A percentile compares a stretch with the other conserved stretches of the same genome.
phyloP scores from a whole-genome alignment of 2,797 vertebrate genomes.

The Dendrocincla fuliginosa region DNA sequence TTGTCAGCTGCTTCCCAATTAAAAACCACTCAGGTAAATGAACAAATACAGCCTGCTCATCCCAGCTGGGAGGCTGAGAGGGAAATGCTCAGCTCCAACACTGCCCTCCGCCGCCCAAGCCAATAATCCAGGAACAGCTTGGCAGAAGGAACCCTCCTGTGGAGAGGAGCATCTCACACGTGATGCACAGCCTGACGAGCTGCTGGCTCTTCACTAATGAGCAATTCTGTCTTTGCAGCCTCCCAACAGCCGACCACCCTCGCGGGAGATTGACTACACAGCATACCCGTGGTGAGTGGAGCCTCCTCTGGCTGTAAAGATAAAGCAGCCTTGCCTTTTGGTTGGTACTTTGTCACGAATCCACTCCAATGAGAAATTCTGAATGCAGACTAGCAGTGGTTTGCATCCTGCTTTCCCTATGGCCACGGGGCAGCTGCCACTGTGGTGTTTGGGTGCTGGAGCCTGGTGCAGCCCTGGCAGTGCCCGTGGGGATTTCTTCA shows the following conservation, averaged over 20 bases:
- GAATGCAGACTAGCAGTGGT: rapidly evolving
- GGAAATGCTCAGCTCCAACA: neutral
- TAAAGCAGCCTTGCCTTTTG: rapidly evolving
- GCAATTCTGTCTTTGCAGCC: constrained; percentile 68
- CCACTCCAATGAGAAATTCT: rapidly evolving
- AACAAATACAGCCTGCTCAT: neutral
- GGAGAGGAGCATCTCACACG: neutral
- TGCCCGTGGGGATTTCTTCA: neutral
- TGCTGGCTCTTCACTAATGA: rapidly evolving
- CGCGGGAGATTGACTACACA: constrained; percentile 90
- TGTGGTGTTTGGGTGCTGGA: rapidly evolving
- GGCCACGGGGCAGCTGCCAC: rapidly evolving
- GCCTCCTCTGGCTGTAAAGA: neutral
- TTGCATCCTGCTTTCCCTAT: rapidly evolving
- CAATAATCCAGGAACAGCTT: neutral
- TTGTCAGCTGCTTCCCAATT: neutral
- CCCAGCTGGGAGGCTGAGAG: neutral
- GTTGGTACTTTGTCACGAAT: neutral
- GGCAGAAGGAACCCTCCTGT: neutral
- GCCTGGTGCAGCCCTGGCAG: neutral
- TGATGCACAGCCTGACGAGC: neutral
- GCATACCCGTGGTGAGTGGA: constrained; percentile 89
- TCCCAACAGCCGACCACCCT: constrained; percentile 83
- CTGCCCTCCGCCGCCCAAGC: neutral
- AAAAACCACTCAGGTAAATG: neutral